phyloP scores from a whole-genome alignment of 2,113 vertebrate genomes.

The Oostethus manadensis region DNA sequence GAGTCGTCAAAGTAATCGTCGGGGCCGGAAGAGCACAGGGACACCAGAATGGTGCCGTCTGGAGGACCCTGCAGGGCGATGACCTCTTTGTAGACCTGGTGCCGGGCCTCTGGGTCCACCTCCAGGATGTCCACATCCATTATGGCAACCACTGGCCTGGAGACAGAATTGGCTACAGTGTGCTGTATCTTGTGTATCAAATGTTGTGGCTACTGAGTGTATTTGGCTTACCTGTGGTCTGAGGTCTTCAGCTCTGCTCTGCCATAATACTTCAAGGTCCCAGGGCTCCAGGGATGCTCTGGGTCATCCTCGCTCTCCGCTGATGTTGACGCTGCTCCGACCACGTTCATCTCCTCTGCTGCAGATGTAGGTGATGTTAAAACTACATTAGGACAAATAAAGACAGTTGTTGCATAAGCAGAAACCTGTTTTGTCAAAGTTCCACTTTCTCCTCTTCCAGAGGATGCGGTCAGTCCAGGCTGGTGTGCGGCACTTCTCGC shows the following conservation, averaged over 20 bases:
- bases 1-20: slow-evolving; percentile 87
- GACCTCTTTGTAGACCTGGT: slow-evolving; percentile 91
- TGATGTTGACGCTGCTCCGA: slow-evolving; percentile 76
- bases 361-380: slow-evolving; percentile 6
- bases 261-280: slow-evolving; percentile 87
- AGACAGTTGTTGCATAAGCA: not conserved
- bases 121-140: slow-evolving; percentile 95
- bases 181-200: not conserved
- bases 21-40: slow-evolving; percentile 82
- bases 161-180: not conserved
- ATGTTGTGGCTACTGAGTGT: not conserved
- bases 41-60: slow-evolving; percentile 91
- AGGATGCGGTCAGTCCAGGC: slow-evolving; percentile 97
- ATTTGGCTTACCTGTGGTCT: slow-evolving; percentile 82
- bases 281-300: slow-evolving; percentile 82
- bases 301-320: slow-evolving; percentile 74
- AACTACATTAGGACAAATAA: not conserved
- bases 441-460: slow-evolving; percentile 96
- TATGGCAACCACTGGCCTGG: slow-evolving; percentile 90
- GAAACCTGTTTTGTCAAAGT: slow-evolving; percentile 89
- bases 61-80: slow-evolving; percentile 90
- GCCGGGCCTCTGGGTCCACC: slow-evolving; percentile 89
- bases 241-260: slow-evolving; percentile 97
- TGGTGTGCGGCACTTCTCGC: slow-evolving; percentile 95
- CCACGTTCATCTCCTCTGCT: slow-evolving; percentile 93